Base-by-base conservation (phyloP, 2,113 vertebrate species). In the Neogale vison region DNA sequence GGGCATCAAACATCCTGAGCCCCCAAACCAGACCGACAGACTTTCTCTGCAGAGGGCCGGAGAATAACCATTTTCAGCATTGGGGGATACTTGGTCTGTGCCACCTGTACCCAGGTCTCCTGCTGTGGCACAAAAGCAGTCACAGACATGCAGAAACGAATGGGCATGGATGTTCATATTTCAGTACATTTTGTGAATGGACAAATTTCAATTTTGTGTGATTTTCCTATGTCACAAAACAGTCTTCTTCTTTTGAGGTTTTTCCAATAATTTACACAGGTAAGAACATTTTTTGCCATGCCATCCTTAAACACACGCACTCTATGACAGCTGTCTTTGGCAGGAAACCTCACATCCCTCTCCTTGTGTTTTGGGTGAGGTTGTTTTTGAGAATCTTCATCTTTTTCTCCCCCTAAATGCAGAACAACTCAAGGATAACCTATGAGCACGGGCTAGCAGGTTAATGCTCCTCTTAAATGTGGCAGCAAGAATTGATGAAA, bases 21-120 rank as follows among this genome's bases (percentile, higher is more conserved):
- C 36, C 45, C 20, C 17, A 24, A 63, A 9, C 1, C 0, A 2
- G 14, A 29, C n/a, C 0, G 0, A 50, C 17, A 76, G 8, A 39
- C 8, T 3, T 14, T 47, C 39, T 34, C 26, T 57, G 20, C 45
- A 71, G 57, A 91, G 7, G 42, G 4, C 13, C 6, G 12, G 18
- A 36, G 3, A 47, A 23, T 11, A 42, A 45, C 55, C 42, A 77
- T 29, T 18, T 36, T 50, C 52, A 69, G 31, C 31, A 65, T 63
- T 71, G 11, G 3, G 36, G 36, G 23, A 17, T 20, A 42, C 8
- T 29, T 1, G 4, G 23, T 52, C 55, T 45, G 42, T 39, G 9
- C 15, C 36, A 18, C 42, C 69, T n/a, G 4, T 34, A 13, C n/a
- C 21, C 42, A 52, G 8, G 10, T 31, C 20, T 42, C 23, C 13